Evolutionary conservation across 1,140 invertebrate genomes (phyloP), one percentile per base, ranked within the genome.

Genomic region (Pseudomyrmex concolor): DNA sequence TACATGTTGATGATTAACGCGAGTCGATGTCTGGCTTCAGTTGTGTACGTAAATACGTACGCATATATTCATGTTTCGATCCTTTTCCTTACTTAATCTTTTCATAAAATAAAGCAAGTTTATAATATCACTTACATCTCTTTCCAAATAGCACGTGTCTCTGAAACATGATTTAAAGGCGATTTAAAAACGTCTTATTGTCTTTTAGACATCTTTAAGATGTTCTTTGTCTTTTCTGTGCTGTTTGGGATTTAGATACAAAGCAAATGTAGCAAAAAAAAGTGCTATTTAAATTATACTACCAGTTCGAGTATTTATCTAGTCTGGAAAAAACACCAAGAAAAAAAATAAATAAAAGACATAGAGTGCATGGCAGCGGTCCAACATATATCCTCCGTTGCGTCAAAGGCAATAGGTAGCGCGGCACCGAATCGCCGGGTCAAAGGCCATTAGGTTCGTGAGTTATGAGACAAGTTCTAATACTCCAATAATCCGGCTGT

Each of bases 401-500:
- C 88, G 89, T 93, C 92, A 92, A 93, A 91, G 86, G 90, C 91
- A 93, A 91, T 90, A 89, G 88, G 85, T 85, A 89, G 87, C 68
- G 84, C 64, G 81, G 72, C 60, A 64, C 43, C 71, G 59, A 84
- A 87, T 86, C 83, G 84, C 78, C 84, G 77, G 86, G 88, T 86
- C 87, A 86, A 85, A 91, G 90, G 86, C 92, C 93, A 94, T 94
- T 94, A 93, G 90, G 84, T 85, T 64, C 80, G 85, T 94, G 92
- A 93, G 93, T 94, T 94, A 94, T 93, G 92, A 90, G 92, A 91
- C 91, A 93, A 93, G 91, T 93, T 94, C 89, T 94, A 90, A 94
- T 94, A 93, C 92, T 92, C 92, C 92, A 93, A 94, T 94, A 94
- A 94, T 93, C 91, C 91, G 90, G 89, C 90, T 93, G 92, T 89